A percentile compares a stretch with the other conserved stretches of the same genome.
Evolutionary conservation across 1,140 invertebrate genomes (phyloP).

Genomic region (Chymomyza costata): DNA sequence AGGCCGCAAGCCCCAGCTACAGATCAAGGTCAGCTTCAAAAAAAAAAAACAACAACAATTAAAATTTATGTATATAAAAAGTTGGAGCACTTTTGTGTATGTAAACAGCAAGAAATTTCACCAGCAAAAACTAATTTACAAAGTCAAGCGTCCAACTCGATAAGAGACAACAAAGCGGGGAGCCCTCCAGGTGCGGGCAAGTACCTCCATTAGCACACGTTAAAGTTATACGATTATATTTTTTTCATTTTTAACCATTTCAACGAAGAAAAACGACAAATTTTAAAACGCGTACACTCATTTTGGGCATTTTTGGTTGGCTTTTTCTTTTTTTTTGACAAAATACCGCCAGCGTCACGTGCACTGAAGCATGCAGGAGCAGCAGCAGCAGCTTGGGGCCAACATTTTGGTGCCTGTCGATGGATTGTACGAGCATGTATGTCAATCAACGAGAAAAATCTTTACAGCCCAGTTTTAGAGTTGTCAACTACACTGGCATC

Average conservation of each 20-base stretch:
- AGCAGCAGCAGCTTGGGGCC: slow-evolving; percentile 6
- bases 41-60: slow-evolving; percentile 19
- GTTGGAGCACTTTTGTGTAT: too few species aligned
- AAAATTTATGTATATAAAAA: too few species aligned
- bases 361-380: slow-evolving; percentile 18
- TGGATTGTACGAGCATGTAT: slow-evolving; percentile 14
- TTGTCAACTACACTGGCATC: too few species aligned
- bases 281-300: slow-evolving; percentile 1
- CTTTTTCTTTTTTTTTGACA: slow-evolving; percentile 14
- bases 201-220: too few species aligned
- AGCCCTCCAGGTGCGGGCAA: too few species aligned
- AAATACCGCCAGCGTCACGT: slow-evolving; percentile 24
- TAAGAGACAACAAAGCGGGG: too few species aligned
- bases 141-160: background rate
- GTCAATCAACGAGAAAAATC: slow-evolving; percentile 9
- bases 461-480: slow-evolving; percentile 10
- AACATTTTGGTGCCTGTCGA: too few species aligned
- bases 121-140: slow-evolving; percentile 31
- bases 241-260: slow-evolving; percentile 24
- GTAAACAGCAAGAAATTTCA: slow-evolving; percentile 40
- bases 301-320: slow-evolving; percentile 1
- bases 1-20: slow-evolving; percentile 18
- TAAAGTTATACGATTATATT: too few species aligned
- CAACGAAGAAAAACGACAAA: slow-evolving; percentile 4
- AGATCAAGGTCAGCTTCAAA: slow-evolving; percentile 42